Evolutionary conservation across 2,888 invertebrate species (phyloP).

Genomic region (Limnephilus auricula): DNA sequence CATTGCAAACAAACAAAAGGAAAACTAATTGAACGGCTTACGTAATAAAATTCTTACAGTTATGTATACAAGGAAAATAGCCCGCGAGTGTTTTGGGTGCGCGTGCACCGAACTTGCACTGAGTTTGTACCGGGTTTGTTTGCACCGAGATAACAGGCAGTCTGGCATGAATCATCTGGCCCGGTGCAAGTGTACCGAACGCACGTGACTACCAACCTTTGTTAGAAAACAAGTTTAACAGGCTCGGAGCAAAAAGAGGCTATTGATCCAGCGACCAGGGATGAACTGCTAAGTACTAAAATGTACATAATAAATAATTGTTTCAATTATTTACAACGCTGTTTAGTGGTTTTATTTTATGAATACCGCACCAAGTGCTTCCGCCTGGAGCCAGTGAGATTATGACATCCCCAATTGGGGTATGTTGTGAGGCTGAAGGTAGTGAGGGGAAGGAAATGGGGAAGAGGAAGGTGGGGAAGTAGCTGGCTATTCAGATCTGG

Average conservation of each 20-base stretch:
- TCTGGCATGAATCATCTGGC: slow-evolving; percentile 44
- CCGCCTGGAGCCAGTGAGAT: too few relatives aligned
- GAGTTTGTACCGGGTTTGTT: background rate
- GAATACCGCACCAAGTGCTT: too few relatives aligned
- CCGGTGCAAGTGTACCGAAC: slow-evolving; percentile 68
- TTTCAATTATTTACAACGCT: too few relatives aligned
- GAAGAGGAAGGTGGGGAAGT: too few relatives aligned
- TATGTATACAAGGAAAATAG: background rate
- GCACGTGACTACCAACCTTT: slow-evolving; percentile 35
- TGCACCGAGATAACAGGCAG: background rate
- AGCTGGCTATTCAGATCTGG: too few relatives aligned
- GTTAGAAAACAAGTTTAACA: slow-evolving; percentile 27
- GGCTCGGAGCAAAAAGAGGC: background rate
- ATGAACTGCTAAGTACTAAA: background rate
- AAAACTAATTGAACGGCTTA: background rate
- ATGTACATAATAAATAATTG: background rate
- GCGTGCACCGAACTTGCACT: slow-evolving; percentile 63
- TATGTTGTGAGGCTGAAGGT: too few relatives aligned
- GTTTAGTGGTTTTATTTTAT: too few relatives aligned
- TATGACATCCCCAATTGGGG: too few relatives aligned
- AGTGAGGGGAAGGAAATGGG: too few relatives aligned
- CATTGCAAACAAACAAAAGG: background rate
- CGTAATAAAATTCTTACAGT: background rate
- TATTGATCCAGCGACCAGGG: background rate
- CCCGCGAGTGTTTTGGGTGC: slow-evolving; percentile 54